These are phyloP conservation scores for Ctena decussata DNA, from an alignment of 2,888 invertebrate species.

Conservation along the genomic window DNA sequence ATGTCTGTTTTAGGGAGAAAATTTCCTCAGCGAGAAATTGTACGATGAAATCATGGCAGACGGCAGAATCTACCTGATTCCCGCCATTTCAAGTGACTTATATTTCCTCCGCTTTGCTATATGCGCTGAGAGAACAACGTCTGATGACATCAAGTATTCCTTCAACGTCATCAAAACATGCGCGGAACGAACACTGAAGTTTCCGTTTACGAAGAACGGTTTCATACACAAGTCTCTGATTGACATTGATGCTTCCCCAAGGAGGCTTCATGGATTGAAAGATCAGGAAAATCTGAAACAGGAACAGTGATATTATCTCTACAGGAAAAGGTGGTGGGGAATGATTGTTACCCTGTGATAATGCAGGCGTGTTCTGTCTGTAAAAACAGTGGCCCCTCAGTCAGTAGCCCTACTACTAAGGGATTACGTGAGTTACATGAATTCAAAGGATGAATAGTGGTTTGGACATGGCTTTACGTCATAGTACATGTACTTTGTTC, in stretches of 20 bases:
- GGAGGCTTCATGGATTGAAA: slow-evolving; percentile 18
- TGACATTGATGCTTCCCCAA: slow-evolving; percentile 57
- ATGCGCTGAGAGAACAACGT: slow-evolving; percentile 68
- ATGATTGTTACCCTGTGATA: too few species aligned
- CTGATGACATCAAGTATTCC: slow-evolving; percentile 62
- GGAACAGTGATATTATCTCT: too few species aligned
- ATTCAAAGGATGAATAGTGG: too few species aligned
- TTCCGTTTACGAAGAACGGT: slow-evolving; percentile 1
- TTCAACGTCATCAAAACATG: slow-evolving; percentile 63
- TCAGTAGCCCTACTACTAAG: too few species aligned
- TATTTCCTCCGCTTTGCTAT: slow-evolving; percentile 71
- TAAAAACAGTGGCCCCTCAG: too few species aligned
- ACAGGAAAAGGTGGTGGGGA: too few species aligned
- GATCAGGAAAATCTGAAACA: neutral
- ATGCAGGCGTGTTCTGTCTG: too few species aligned
- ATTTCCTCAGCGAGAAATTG: slow-evolving; percentile 61
- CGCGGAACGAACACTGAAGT: slow-evolving; percentile 44
- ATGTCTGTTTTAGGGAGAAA: slow-evolving; percentile 62
- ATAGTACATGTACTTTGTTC: too few species aligned
- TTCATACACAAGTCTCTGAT: slow-evolving; percentile 47
- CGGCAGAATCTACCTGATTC: slow-evolving; percentile 68
- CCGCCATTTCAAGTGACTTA: slow-evolving; percentile 61
- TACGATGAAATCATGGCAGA: slow-evolving; percentile 64
- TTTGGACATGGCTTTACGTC: too few species aligned
- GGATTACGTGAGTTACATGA: too few species aligned